These are phyloP conservation scores for Prenolepis imparis DNA, from an alignment of 2,888 invertebrate genomes.

Conservation along the genomic window DNA sequence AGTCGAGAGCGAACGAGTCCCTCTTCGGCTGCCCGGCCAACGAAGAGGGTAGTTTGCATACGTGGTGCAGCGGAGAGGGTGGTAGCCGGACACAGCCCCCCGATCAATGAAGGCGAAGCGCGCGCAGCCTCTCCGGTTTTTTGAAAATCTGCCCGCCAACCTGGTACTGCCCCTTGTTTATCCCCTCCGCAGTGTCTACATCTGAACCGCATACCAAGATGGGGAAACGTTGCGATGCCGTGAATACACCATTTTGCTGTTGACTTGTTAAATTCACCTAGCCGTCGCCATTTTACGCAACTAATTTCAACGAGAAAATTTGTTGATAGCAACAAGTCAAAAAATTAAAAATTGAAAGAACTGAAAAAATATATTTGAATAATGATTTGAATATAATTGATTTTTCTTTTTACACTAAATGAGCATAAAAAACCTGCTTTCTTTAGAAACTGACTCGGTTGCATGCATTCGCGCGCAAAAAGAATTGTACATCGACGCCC, in stretches of 20 bases:
- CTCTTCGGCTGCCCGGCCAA: constrained; percentile 79
- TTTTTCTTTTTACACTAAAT: neutral
- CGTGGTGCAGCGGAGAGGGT: constrained; percentile 77
- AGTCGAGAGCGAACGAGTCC: constrained; percentile 80
- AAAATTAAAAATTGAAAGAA: neutral
- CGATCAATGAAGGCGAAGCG: constrained; percentile 85
- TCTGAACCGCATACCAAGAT: constrained; percentile 78
- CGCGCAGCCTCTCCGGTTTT: constrained; percentile 84
- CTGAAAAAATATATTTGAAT: neutral
- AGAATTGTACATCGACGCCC: constrained; percentile 35
- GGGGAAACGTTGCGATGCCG: constrained; percentile 70
- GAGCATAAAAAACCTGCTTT: constrained; percentile 1
- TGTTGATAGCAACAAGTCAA: neutral
- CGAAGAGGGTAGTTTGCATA: constrained; percentile 78
- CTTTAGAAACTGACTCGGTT: constrained; percentile 5
- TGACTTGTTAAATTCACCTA: constrained; percentile 67
- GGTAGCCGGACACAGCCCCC: constrained; percentile 76
- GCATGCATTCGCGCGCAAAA: constrained; percentile 35
- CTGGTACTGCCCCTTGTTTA: constrained; percentile 76
- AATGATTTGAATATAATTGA: neutral
- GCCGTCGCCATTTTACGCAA: constrained; percentile 63
- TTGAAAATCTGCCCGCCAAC: constrained; percentile 85
- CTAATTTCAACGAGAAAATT: constrained; percentile 8
- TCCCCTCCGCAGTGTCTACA: constrained; percentile 71
- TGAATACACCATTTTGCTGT: constrained; percentile 71